phyloP scores from a whole-genome alignment of 2,888 invertebrate species.

The Morpho helenor region DNA sequence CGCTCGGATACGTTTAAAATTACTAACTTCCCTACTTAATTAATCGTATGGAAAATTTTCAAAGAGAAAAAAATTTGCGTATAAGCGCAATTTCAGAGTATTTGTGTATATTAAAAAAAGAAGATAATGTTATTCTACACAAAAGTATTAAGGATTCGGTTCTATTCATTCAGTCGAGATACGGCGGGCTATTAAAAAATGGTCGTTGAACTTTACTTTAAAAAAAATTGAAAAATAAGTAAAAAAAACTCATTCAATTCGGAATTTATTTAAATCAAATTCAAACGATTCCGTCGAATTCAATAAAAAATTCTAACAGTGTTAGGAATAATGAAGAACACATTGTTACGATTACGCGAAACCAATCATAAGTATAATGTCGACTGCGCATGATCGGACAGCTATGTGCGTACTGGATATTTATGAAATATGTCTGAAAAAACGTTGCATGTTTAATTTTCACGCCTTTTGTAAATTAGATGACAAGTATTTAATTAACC shows the following conservation, averaged over 20 bases:
- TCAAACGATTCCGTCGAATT: background rate
- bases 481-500: conserved; percentile 9
- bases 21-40: background rate
- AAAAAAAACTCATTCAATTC: no score
- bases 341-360: conserved; percentile 2
- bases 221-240: no score
- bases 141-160: no score
- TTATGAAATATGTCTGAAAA: background rate
- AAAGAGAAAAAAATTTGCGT: no score
- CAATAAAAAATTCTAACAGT: background rate
- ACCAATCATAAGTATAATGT: conserved; percentile 1
- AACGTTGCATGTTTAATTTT: conserved; percentile 7
- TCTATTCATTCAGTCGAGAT: no score
- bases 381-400: conserved; percentile 2
- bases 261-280: no score
- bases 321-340: background rate
- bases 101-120: no score
- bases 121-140: no score
- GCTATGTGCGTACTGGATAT: conserved; percentile 6
- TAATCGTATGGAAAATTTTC: no score
- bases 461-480: conserved; percentile 9
- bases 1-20: background rate
- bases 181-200: no score
- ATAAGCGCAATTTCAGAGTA: no score
- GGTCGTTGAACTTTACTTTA: no score